Base-by-base conservation (phyloP, 2,888 invertebrate species). In the Stenodera caucasica region DNA sequence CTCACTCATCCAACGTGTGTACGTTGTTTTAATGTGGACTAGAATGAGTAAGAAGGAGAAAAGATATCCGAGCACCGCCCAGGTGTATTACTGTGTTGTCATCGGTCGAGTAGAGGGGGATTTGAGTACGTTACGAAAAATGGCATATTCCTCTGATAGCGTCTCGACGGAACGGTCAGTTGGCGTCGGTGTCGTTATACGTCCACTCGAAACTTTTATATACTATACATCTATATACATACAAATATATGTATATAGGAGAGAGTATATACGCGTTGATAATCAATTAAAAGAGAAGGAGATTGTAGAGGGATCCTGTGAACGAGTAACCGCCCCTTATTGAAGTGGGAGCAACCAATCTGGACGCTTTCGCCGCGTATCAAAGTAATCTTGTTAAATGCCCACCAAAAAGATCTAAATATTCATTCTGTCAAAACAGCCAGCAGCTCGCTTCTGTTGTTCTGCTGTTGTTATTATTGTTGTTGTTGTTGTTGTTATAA, bases 241-340 rank as follows among this genome's bases (percentile, higher is more conserved):
- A 26, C 5, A 26, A 26, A 26, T 26, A 26, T 26, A 26, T 4
- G 5, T 26, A 26, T 26, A 26, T 26, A 26, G 69, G n/a, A n/a
- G n/a, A 67, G 61, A 57, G 45, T 49, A 51, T 33, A 55, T 29
- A 58, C 60, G 60, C 60, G 33, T 50, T 30, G 57, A 58, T 64
- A 75, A 87, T 84, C 86, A 87, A 84, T 86, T 87, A 82, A 85
- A 84, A 80, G 84, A 75, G 78, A 70, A 71, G 75, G 72, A 74
- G 63, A 58, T 45, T 45, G 21, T 45, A 45, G 45, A 45, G 45
- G 45, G 45, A 45, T 45, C 45, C 21, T 45, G 45, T 23, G 52
- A 55, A 61, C 61, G 70, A 61, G 69, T 65, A 64, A 67, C 78
- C 77, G 75, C 75, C 81, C 80, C 80, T 80, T 78, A 77, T 72